Base-by-base conservation (phyloP, 2,113 vertebrate genomes). In the Gasterosteus aculeatus region DNA sequence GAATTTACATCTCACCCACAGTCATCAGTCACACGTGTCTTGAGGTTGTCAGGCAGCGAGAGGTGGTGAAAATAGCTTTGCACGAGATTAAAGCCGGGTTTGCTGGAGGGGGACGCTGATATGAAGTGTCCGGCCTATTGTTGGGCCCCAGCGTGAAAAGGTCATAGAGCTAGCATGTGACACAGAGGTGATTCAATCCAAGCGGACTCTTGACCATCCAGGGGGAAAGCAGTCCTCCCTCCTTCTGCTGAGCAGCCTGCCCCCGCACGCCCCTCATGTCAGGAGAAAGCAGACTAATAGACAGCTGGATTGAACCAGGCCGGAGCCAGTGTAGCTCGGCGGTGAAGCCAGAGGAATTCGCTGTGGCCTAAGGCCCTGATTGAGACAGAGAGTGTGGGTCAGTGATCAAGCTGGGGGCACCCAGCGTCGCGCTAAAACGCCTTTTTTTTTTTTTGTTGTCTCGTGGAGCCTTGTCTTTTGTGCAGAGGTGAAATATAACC, bases 331-430 rank as follows among this genome's bases (percentile, higher is more conserved):
- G 87, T 64, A 80, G 81, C 87, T 83, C 86, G 72, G 88, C 65
- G 18, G 83, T 76, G 70, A 72, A 84, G 88, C 84, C 82, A 56
- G 47, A 81, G 84, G 82, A 90, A 75, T 51, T 72, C 5, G 71
- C 81, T 79, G 68, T 26, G 31, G 69, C 86, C 85, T 68, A 61
- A 60, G 57, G 86, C 77, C 70, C 81, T 92, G 89, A 93, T 90
- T 88, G 90, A 90, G 86, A 89, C 69, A 15, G 84, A 86, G 83
- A 81, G 82, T 84, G 54, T 77, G 84, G 91, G 89, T 92, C 88
- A 91, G 77, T 74, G 90, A 90, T 91, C 89, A 91, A 85, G 81
- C 85, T 78, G 81, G 72, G 22, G 83, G 47, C 54, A 44, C 47
- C 54, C 54, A 38, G 72, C 51, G 9, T 68, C 42, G 33, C 83